phyloP scores from a whole-genome alignment of 2,113 vertebrate species.

The Pitta sordida region DNA sequence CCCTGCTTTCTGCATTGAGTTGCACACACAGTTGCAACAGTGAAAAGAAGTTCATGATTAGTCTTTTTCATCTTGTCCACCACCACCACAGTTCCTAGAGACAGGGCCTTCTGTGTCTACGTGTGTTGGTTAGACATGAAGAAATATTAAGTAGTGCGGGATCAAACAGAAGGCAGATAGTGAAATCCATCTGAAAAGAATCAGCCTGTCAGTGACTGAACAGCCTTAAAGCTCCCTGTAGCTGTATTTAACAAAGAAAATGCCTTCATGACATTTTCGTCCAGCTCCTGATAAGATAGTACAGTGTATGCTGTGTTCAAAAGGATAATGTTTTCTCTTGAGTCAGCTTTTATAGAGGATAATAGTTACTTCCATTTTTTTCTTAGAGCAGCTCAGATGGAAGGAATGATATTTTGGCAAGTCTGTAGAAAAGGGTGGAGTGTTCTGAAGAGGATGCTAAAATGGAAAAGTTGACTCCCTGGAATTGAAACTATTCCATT shows the following conservation, averaged over 20 bases:
- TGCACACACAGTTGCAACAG: background rate
- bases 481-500: background rate
- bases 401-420: constrained; percentile 41
- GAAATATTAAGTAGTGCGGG: background rate
- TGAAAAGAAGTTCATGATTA: background rate
- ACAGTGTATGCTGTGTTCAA: background rate
- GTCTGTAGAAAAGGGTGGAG: background rate
- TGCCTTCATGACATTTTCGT: background rate
- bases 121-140: background rate
- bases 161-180: background rate
- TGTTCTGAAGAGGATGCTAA: background rate
- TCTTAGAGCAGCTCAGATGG: background rate
- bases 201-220: background rate
- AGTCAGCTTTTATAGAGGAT: constrained; percentile 30
- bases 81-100: background rate
- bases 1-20: background rate
- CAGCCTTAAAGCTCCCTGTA: background rate
- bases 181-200: background rate
- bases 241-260: background rate
- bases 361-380: background rate
- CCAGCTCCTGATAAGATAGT: constrained; percentile 12
- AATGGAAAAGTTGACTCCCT: constrained; percentile 29
- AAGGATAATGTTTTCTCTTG: background rate
- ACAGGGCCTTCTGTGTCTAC: background rate
- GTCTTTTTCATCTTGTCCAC: background rate